These are phyloP conservation scores for Hippasteria phrygiana DNA, from an alignment of 53 echinoderm and acorn worm species.

Conservation along the genomic window DNA sequence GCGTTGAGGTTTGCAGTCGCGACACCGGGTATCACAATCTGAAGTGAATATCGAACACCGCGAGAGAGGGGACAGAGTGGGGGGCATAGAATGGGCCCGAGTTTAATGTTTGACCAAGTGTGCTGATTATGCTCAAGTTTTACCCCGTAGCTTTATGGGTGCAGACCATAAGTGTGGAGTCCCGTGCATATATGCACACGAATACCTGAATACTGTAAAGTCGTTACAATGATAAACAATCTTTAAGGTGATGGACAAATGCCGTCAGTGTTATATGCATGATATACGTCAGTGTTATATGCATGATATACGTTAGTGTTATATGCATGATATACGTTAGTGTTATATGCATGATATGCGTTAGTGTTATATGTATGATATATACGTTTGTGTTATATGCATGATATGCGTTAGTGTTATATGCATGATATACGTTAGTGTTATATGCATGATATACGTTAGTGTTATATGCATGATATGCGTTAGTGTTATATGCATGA, in stretches of 20 bases:
- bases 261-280: conserved; percentile 14
- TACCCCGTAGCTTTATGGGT: not conserved
- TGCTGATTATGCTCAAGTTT: not conserved
- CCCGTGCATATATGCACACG: not conserved
- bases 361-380: no score
- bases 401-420: no score
- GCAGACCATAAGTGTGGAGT: not conserved
- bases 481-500: no score
- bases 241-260: conserved; percentile 15
- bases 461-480: no score
- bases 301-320: no score
- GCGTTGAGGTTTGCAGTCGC: not conserved
- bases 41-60: conserved; percentile 29
- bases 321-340: no score
- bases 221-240: not conserved
- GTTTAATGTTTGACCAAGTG: not conserved
- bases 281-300: no score
- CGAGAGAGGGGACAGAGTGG: not conserved
- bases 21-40: not conserved
- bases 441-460: no score
- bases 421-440: no score
- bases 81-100: not conserved
- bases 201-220: not conserved
- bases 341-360: no score
- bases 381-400: no score